Conservation (phyloP, 2,113 vertebrate genomes). For the Brachyhypopomus occidentalis region DNA sequence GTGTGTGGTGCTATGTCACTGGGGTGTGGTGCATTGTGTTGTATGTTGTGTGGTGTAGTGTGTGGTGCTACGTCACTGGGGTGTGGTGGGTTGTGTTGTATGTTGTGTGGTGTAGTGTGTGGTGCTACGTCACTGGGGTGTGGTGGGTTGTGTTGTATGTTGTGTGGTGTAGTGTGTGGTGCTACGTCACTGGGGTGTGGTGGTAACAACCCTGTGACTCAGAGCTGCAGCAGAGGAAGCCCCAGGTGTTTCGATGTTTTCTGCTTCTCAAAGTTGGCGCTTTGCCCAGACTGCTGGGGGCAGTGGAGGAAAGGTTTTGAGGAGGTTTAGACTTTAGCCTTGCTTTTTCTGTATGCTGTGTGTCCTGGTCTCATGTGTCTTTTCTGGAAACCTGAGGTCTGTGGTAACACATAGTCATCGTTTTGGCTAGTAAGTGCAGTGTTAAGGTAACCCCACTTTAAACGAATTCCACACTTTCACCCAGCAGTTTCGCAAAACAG, state of each 20-base stretch:
- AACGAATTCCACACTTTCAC: too few relatives aligned
- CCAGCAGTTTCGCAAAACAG: neutral
- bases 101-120: conserved; percentile 12
- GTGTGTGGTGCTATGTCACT: too few relatives aligned
- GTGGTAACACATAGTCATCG: neutral
- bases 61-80: too few relatives aligned
- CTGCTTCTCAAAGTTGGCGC: conserved; percentile 29
- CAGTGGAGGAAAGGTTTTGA: conserved; percentile 43
- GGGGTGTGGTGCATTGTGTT: too few relatives aligned
- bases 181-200: conserved; percentile 47
- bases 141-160: conserved; percentile 2
- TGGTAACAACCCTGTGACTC: conserved; percentile 32
- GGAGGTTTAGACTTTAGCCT: conserved; percentile 9
- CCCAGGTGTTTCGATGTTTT: conserved; percentile 47
- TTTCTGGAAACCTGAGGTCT: neutral
- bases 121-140: neutral
- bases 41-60: neutral
- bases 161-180: conserved; percentile 45
- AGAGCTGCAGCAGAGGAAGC: conserved; percentile 34
- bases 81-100: neutral
- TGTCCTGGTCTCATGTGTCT: neutral
- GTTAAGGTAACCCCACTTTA: too few relatives aligned
- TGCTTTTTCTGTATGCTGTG: neutral
- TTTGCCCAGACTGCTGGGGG: conserved; percentile 33
- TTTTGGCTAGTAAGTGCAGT: too few relatives aligned